Evolutionary conservation across 2,113 vertebrate species (phyloP).

Genomic region (Perca fluviatilis): DNA sequence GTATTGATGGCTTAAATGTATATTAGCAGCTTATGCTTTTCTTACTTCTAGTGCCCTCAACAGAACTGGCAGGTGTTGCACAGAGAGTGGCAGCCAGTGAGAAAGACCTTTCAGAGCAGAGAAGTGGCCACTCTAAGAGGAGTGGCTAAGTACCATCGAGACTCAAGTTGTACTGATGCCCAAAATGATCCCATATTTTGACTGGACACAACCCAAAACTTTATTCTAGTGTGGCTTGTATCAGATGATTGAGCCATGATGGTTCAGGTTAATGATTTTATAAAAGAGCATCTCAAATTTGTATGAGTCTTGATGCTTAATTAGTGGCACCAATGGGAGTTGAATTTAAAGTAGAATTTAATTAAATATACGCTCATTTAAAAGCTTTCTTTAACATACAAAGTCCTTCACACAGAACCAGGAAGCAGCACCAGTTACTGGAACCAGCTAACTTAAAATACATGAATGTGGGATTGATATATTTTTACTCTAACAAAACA

Average conservation of each 20-base stretch:
- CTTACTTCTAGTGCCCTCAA: constrained; percentile 16
- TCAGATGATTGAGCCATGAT: not conserved
- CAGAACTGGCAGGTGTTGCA: constrained; percentile 4
- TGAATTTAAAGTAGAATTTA: too few relatives aligned
- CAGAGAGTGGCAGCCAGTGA: constrained; percentile 27
- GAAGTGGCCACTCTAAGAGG: constrained; percentile 6
- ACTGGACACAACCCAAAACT: not conserved
- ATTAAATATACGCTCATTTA: not conserved
- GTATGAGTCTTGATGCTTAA: not conserved
- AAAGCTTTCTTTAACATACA: not conserved
- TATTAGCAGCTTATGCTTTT: not conserved
- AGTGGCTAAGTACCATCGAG: constrained; percentile 9
- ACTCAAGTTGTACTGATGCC: constrained; percentile 25
- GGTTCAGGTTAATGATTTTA: not conserved
- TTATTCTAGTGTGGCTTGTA: not conserved
- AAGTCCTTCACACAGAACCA: not conserved
- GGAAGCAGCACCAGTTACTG: not conserved
- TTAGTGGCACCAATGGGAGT: not conserved
- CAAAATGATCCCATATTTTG: not conserved
- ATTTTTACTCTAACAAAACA: not conserved
- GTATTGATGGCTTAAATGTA: constrained; percentile 10
- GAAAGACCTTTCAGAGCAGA: constrained; percentile 23
- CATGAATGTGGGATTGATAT: not conserved
- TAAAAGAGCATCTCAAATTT: not conserved
- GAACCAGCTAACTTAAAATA: not conserved